These are phyloP conservation scores for Eustalomyia histrio DNA, from an alignment of 2,888 invertebrate genomes.

Conservation along the genomic window DNA sequence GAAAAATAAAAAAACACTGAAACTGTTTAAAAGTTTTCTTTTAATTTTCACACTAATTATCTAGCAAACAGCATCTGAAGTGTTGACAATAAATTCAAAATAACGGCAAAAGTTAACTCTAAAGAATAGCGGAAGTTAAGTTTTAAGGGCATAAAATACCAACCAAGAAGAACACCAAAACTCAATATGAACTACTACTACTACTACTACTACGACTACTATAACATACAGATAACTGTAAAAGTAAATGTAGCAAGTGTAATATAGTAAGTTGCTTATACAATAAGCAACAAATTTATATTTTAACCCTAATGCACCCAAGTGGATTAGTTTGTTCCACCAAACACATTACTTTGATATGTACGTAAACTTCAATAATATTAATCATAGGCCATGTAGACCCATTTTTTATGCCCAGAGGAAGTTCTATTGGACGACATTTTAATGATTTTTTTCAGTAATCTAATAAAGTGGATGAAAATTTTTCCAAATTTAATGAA, in stretches of 20 bases:
- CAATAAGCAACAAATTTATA: neutral
- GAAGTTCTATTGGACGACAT: too few species aligned
- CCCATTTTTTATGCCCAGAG: too few species aligned
- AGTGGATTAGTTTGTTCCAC: too few species aligned
- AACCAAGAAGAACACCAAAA: neutral
- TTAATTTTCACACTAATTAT: slow-evolving; percentile 73
- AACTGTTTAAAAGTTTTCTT: slow-evolving; percentile 64
- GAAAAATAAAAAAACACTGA: too few species aligned
- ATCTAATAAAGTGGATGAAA: too few species aligned
- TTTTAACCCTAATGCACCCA: too few species aligned
- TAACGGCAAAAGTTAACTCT: slow-evolving; percentile 47
- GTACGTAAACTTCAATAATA: too few species aligned
- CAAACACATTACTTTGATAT: too few species aligned
- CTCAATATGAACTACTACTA: neutral
- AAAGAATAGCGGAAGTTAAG: slow-evolving; percentile 14
- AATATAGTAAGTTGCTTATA: neutral
- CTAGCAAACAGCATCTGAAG: slow-evolving; percentile 67
- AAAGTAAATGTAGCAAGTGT: neutral
- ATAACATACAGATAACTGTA: neutral
- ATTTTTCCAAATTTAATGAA: too few species aligned
- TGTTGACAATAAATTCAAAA: slow-evolving; percentile 71
- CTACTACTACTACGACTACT: neutral
- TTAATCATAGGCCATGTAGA: too few species aligned
- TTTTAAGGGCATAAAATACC: slow-evolving; percentile 22
- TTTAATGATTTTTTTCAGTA: too few species aligned